Percentiles rank a stretch among this genome's conserved stretches.
These are phyloP conservation scores for Apteryx mantelli DNA, from an alignment of 2,113 vertebrate genomes.

Conservation along the genomic window DNA sequence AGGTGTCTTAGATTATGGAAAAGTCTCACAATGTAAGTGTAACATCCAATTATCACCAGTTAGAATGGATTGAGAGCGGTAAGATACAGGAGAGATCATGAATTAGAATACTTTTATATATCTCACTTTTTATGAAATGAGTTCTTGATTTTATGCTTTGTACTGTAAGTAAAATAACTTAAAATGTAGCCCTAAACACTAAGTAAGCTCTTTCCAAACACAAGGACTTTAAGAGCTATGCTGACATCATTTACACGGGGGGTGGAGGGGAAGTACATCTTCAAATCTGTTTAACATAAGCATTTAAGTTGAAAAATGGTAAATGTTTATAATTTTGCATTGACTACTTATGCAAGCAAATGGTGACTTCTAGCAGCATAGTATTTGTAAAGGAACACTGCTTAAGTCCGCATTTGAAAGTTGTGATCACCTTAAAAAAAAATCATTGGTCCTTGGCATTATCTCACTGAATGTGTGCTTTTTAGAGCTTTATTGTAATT, in stretches of 20 bases:
- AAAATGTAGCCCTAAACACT: background rate
- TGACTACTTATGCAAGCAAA: background rate
- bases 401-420: background rate
- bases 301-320: accelerated
- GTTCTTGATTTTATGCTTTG: background rate
- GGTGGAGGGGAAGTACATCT: background rate
- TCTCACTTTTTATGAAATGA: background rate
- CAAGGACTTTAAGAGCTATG: background rate
- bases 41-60: accelerated
- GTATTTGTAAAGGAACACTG: background rate
- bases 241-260: background rate
- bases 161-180: background rate
- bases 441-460: background rate
- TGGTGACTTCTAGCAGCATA: background rate
- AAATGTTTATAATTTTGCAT: background rate
- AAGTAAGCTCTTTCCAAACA: background rate
- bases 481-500: background rate
- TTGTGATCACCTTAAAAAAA: background rate
- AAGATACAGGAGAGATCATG: background rate
- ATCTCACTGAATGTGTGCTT: background rate
- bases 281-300: background rate
- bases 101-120: background rate
- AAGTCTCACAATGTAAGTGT: background rate
- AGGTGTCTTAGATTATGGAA: background rate
- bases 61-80: background rate